Evolutionary conservation across 2,888 invertebrate species (phyloP), one percentile per base, ranked within the genome.

Genomic region (Epiblema foenella): DNA sequence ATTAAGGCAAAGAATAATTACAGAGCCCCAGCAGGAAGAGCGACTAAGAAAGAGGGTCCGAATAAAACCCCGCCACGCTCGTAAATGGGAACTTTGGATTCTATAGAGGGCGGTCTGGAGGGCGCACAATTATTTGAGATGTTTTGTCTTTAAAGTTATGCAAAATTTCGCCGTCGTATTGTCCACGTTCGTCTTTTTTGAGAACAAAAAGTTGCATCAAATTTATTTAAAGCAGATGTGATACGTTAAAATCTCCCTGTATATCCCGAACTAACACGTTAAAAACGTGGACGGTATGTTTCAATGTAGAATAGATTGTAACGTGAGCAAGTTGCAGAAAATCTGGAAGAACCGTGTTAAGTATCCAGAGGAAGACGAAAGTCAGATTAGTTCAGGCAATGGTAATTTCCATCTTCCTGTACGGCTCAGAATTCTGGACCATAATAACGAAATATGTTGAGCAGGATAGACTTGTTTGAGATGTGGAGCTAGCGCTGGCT

Each of bases 31-130:
- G 76, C 73, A 71, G 69, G 74, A 66, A 65, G 67, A 64, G 72
- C 74, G 72, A 82, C 78, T 79, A 81, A 76, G 76, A 75, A 75
- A 74, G 75, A 77, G 69, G 64, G 54, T 57, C 60, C 68, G 64
- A 77, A 82, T 75, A 80, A 83, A 81, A 79, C 79, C 81, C 82
- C 79, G 80, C 78, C 77, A 78, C 24, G 66, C 66, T 66, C 66
- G 56, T 67, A 79, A 81, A 75, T 69, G 74, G 74, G 73, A 84
- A 84, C 79, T 83, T 83, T 82, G 82, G 83, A 82, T 71, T 66
- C 58, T 70, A 71, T 83, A 80, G 82, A 80, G 77, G 77, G 77
- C 75, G 76, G 77, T 78, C 80, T 82, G 75, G 76, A 76, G 58
- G 71, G 64, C 75, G 75, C 76, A 75, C 75, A 81, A 81, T 75